Evolutionary conservation across 2,888 invertebrate genomes (phyloP).

Genomic region (Sympetrum striolatum): DNA sequence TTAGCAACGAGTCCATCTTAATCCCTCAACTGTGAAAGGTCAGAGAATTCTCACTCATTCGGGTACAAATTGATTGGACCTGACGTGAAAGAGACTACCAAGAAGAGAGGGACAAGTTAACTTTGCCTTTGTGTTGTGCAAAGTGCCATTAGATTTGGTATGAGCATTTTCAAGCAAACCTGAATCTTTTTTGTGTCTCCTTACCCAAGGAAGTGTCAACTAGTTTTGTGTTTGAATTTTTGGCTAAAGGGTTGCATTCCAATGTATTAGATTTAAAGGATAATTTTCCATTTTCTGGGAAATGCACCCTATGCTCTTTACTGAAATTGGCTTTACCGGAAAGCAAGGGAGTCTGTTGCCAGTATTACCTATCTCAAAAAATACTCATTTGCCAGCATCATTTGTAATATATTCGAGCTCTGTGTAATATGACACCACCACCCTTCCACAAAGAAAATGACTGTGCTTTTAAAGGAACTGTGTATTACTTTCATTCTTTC

Average conservation of each 20-base stretch:
- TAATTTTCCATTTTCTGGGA: slow-evolving; percentile 12
- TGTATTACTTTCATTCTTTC: slow-evolving; percentile 35
- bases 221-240: slow-evolving; percentile 23
- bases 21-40: slow-evolving; percentile 9
- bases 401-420: slow-evolving; percentile 45
- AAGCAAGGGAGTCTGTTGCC: slow-evolving; percentile 30
- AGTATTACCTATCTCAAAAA: slow-evolving; percentile 42
- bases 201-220: slow-evolving; percentile 23
- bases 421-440: slow-evolving; percentile 43
- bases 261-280: not conserved
- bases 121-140: slow-evolving; percentile 19
- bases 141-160: slow-evolving; percentile 29
- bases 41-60: not conserved
- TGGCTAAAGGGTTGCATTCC: slow-evolving; percentile 11
- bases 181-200: slow-evolving; percentile 21
- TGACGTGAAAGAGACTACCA: slow-evolving; percentile 20
- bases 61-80: slow-evolving; percentile 5
- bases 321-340: not conserved
- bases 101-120: not conserved
- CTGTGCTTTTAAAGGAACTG: slow-evolving; percentile 45
- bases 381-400: slow-evolving; percentile 44
- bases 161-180: slow-evolving; percentile 16
- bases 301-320: slow-evolving; percentile 6
- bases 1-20: slow-evolving; percentile 13
- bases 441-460: slow-evolving; percentile 44